Evolutionary conservation across 2,888 invertebrate genomes (phyloP), one percentile per base, ranked within the genome.

Genomic region (Entomobrya multifasciata): DNA sequence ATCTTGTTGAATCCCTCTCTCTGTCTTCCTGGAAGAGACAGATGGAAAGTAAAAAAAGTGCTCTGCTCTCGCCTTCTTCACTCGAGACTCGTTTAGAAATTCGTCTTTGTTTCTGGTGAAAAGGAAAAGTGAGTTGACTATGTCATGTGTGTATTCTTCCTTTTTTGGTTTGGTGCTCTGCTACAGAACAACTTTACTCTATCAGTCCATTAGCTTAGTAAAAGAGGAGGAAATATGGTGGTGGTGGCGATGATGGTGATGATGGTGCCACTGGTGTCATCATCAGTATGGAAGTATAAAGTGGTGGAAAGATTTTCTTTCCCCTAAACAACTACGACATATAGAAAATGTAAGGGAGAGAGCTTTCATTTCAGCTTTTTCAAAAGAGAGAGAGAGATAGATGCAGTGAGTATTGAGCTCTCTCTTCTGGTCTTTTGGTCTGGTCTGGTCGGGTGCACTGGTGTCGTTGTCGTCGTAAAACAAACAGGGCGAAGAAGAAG

Each of bases 281-380:
- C 72, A 82, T 76, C 74, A 74, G 74, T 74, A 72, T 49, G 62
- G 74, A 74, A 74, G 52, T 52, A 44, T 70, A n/a, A 44, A 52
- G n/a, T n/a, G n/a, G n/a, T n/a, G n/a, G 22, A 55, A 15, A 15
- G 74, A 55, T 44, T 52, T 72, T 74, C 52, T 52, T 52, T 55
- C 70, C 65, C 17, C 36, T 65, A 65, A 65, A 65, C 17, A 65
- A 65, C 65, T 36, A 65, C 36, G 3, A 30, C 36, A 36, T 10
- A 36, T 65, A 36, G n/a, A n/a, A n/a, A n/a, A 22, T 27, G 10
- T 62, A 62, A 30, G 1, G 2, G n/a, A n/a, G n/a, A n/a, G n/a
- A n/a, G 52, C 52, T 22, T 11, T 22, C 2, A 17, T 8, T 15
- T 17, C 0, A n/a, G 52, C 17, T 17, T 52, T 52, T 52, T 52